Percentiles rank a stretch among this genome's conserved stretches.
Conservation (phyloP, 2,797 vertebrate genomes). For the Arnoldichthys spilopterus region DNA sequence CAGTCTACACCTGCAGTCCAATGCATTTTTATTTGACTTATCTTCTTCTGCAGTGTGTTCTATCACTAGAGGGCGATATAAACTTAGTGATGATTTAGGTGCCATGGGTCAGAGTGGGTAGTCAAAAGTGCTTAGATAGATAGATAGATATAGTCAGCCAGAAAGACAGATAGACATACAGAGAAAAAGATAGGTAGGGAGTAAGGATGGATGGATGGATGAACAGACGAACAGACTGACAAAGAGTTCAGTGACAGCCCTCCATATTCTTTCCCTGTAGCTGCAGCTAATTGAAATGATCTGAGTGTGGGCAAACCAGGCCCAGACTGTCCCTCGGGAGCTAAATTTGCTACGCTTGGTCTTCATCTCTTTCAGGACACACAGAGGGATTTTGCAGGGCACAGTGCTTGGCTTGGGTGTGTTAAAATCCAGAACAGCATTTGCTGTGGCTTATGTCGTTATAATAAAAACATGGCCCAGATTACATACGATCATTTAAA, state of each 20-base stretch:
- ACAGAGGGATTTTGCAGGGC: neutral
- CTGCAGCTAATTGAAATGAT: neutral
- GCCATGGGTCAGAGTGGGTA: neutral
- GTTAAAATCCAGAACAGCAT: neutral
- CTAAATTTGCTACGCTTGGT: neutral
- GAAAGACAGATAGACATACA: neutral
- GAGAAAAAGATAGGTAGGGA: neutral
- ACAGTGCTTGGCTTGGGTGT: no score
- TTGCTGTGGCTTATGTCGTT: neutral
- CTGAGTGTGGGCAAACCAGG: neutral
- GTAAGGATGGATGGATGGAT: no score
- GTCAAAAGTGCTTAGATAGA: neutral
- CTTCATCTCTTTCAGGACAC: neutral
- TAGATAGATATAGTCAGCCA: neutral
- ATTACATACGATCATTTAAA: neutral
- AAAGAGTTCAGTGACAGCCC: no score
- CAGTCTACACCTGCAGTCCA: neutral
- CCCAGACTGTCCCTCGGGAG: neutral
- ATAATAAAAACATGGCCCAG: no score
- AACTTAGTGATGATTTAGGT: neutral
- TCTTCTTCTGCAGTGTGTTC: neutral
- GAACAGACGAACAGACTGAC: no score
- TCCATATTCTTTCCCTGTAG: no score
- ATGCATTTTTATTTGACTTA: neutral
- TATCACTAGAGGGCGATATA: constrained; percentile 8